phyloP scores from a whole-genome alignment of 2,888 invertebrate genomes.

The Carabus problematicus region DNA sequence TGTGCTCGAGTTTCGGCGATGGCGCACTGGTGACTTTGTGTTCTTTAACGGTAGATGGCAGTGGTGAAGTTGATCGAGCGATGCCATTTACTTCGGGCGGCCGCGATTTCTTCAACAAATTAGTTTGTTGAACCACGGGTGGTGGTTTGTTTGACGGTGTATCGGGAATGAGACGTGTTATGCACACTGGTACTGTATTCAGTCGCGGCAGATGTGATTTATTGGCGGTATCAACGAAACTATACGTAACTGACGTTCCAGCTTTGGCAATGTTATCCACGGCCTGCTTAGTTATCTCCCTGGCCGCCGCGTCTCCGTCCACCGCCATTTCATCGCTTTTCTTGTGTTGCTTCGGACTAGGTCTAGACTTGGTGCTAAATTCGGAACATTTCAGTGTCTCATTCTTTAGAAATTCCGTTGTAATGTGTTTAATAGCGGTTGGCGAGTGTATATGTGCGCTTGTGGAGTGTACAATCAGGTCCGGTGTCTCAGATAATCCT shows the following conservation, averaged over 20 bases:
- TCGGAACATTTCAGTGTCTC: not conserved
- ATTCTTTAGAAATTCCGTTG: slow-evolving; percentile 24
- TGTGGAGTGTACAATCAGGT: slow-evolving; percentile 60
- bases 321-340: slow-evolving; percentile 39
- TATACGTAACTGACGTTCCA: slow-evolving; percentile 70
- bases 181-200: slow-evolving; percentile 40
- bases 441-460: slow-evolving; percentile 45
- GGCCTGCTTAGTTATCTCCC: slow-evolving; percentile 66
- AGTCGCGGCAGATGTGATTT: slow-evolving; percentile 54
- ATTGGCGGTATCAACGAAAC: slow-evolving; percentile 60
- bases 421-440: slow-evolving; percentile 34
- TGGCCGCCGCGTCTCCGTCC: slow-evolving; percentile 54
- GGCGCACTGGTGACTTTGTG: slow-evolving; percentile 52
- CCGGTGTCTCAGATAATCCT: slow-evolving; percentile 58
- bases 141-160: slow-evolving; percentile 2
- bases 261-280: slow-evolving; percentile 73
- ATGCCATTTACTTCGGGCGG: not conserved
- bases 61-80: not conserved
- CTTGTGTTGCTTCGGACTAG: not conserved
- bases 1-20: slow-evolving; percentile 56
- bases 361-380: not conserved
- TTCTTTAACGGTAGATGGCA: slow-evolving; percentile 47
- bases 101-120: not conserved
- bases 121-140: not conserved
- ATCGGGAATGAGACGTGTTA: slow-evolving; percentile 28